Evolutionary conservation across 2,888 invertebrate genomes (phyloP), one percentile per base, ranked within the genome.

Genomic region (Ophion obscuratus): DNA sequence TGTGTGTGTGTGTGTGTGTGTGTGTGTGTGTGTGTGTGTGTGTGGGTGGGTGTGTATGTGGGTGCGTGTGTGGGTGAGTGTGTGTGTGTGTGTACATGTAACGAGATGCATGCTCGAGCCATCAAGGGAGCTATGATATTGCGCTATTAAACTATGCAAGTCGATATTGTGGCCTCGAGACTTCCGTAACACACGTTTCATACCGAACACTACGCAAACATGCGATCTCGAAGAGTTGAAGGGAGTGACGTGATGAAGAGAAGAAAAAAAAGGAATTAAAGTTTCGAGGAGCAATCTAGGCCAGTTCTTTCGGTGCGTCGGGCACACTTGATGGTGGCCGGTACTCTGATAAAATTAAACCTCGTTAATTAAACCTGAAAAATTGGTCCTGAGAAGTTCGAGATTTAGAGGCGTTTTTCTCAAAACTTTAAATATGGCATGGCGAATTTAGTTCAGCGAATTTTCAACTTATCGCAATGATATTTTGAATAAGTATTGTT

Each of bases 111-210:
- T 68, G 67, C 76, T 73, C 66, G 53, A 78, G 64, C 68, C 78
- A 73, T 78, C 68, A 57, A 57, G 68, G 57, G 68, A 81, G 74
- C 73, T 81, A 74, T 74, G 81, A 75, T 47, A 47, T 68, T 59
- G 47, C 75, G 71, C 76, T 74, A 64, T 70, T 75, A 66, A 81
- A 64, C 61, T 36, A 61, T 76, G 81, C 81, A 68, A 84, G 78
- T 84, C 86, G 53, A 77, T 70, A 81, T 73, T 77, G 77, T 75
- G 83, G 66, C 83, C 84, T 86, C 81, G 75, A 86, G 84, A 86
- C 86, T 86, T 83, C 73, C 74, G 81, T 86, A 77, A 81, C 78
- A 84, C 75, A 81, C 68, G 66, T 81, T 81, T 47, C 77, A 47
- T 59, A 75, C 74, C 57, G 68, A 86, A 81, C 73, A 47, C 70